Base-by-base conservation (phyloP, 2,797 vertebrate genomes). In the Linurgus olivaceus region DNA sequence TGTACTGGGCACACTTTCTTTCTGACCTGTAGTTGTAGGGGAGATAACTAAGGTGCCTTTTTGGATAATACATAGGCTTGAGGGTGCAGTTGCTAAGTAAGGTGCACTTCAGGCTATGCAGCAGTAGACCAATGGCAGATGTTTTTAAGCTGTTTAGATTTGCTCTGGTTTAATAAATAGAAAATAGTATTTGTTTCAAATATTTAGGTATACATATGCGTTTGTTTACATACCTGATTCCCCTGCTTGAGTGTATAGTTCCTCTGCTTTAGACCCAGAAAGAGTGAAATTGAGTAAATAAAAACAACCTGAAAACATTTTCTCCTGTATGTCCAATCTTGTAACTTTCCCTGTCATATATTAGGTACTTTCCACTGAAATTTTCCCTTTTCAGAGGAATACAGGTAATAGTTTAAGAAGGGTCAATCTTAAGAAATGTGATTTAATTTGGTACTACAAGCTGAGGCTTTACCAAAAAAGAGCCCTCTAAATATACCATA, bases 341-440 rank as follows among this genome's bases (percentile, higher is more conserved):
- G 5, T 65, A 45, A 25, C 16, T 59, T 65, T 7, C 29, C 28
- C 11, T 83, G 47, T 74, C 17, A 24, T 17, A 8, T 37, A 14
- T 33, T 66, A 29, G 19, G 2, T 65, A 55, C 4, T 71, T 74
- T 45, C 11, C 51, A 24, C 24, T 65, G 44, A 51, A 81, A 31
- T 15, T 54, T 78, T 86, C 12, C 10, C 4, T 82, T 51, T 65
- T 8, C 48, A 80, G 52, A 68, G 16, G 33, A 81, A 40, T 15
- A 26, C 6, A 38, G 5, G 3, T 33, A 57, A 47, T 26, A 18
- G 11, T 50, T 90, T 86, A 61, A 75, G 47, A 73, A 68, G 7
- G 19, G 7, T 21, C 26, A 65, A 0, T 59, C 68, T 81, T 44
- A 38, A 68, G 42, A 57, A 75, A 52, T 0, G 0, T 40, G 13